Base-by-base conservation (phyloP, 2,113 vertebrate species). In the Tenebrosternarchus preto region DNA sequence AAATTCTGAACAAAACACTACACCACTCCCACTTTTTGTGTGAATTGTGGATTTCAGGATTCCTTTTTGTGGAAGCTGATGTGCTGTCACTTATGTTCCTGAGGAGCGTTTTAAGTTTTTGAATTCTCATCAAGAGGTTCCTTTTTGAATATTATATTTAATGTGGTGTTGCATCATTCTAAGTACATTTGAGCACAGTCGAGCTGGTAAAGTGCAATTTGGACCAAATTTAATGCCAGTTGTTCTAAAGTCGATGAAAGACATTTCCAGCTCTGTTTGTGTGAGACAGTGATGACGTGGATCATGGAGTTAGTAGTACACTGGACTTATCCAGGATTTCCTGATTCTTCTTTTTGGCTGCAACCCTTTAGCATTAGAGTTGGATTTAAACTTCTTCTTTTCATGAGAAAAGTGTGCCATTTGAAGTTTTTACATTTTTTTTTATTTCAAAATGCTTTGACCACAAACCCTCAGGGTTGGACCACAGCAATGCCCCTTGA, bases 31-130 rank as follows among this genome's bases (percentile, higher is more conserved):
- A 29, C 70, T n/a, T 5, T 43, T 50, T 25, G 46, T 67, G 20
- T 16, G 29, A 61, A 2, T 15, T 68, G 64, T 31, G 19, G 59
- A 73, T 80, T 73, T 66, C 59, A 80, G 20, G 15, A 73, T 80
- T 73, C 27, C 22, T 22, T 22, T 68, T 68, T 68, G 39, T 55
- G 29, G 33, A 15, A 25, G 20, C 4, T 73, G 25, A 36, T 68
- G 11, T 39, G 17, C 9, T n/a, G 7, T 63, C 24, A 43, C 20
- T 8, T 33, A 33, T 74, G 31, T 74, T 19, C 3, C n/a, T 61
- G 24, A 43, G 9, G 12, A 11, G 4, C 63, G 57, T 1, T 43
- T 4, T 63, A 19, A 16, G 2, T 31, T 19, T 67, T 33, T 33
- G 29, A 4, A 19, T 29, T 64, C 27, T 29, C 9, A 19, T 36